Conservation (phyloP, 2,797 vertebrate species). For the Microctenopoma lineatum region DNA sequence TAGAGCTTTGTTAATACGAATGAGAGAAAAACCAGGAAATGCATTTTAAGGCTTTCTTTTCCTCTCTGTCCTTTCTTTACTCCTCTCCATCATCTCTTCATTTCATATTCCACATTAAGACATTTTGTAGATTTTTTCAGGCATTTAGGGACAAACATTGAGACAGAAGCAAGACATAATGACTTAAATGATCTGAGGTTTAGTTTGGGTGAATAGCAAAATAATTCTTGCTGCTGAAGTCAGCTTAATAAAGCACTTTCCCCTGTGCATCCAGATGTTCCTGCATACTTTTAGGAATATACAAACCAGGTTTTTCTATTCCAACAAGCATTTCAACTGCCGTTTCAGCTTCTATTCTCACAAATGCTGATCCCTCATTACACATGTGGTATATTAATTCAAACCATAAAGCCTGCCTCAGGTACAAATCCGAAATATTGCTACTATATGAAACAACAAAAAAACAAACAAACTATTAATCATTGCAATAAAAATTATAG, state of each 20-base stretch:
- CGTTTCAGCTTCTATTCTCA: constrained; percentile 18
- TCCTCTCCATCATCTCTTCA: not conserved
- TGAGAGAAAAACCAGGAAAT: constrained; percentile 35
- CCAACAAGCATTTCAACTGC: constrained; percentile 28
- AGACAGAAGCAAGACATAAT: constrained; percentile 26
- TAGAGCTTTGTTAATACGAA: constrained; percentile 51
- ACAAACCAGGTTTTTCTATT: constrained; percentile 26
- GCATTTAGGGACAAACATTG: constrained; percentile 15
- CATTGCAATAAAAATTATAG: too few relatives aligned
- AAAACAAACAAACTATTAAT: not conserved
- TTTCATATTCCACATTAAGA: constrained; percentile 27
- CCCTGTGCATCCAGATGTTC: constrained; percentile 34
- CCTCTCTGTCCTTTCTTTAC: not conserved
- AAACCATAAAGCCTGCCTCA: constrained; percentile 8
- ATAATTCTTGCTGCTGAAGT: constrained; percentile 31
- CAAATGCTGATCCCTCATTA: constrained; percentile 36
- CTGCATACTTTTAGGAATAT: constrained; percentile 33
- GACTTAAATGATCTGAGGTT: constrained; percentile 27
- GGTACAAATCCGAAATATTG: not conserved
- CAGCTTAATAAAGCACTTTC: constrained; percentile 10
- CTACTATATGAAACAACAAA: not conserved
- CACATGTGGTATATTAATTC: constrained; percentile 19
- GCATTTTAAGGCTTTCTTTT: constrained; percentile 22
- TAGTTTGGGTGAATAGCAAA: constrained; percentile 20
- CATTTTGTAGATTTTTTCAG: constrained; percentile 30